Evolutionary conservation across 2,888 invertebrate genomes (phyloP), one percentile per base, ranked within the genome.

Genomic region (Eupithecia subumbrata): DNA sequence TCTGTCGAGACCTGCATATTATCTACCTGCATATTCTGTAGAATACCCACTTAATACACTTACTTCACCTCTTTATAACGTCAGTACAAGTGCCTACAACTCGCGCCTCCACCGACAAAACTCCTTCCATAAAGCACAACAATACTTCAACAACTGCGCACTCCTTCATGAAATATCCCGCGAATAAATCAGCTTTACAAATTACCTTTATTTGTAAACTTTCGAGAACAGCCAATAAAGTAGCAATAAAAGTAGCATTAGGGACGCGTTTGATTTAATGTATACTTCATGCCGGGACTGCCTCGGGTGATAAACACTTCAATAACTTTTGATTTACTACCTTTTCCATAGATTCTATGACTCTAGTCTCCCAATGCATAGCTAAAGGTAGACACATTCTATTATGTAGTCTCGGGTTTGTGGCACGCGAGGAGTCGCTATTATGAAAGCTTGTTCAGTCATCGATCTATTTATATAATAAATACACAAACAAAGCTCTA

Each of bases 191-290:
- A 72, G 45, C 18, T 40, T 12, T 34, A 77, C 74, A 75, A 77
- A 77, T 77, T 77, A 75, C 74, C 74, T 77, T 77, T 75, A 77
- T 77, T 77, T 63, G 45, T 25, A 25, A 75, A 74, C 45, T 69
- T 75, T 37, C 52, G 64, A 77, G 72, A 73, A 68, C 77, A 73
- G 40, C 70, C 77, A 72, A 71, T 77, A 77, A 77, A 75, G 72
- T 75, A 52, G 63, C 48, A 37, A 75, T 77, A 77, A 77, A 77
- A 74, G 74, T 75, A 60, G 75, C 77, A 73, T 77, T 68, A 77
- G 30, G 72, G n/a, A 40, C 68, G 43, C 66, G n/a, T 37, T 4
- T 16, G 64, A 16, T 34, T 34, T 34, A 48, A 64, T 64, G 64
- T 11, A 40, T 64, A 14, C 64, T 25, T 64, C 7, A 30, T 34